Evolutionary conservation across 1,140 invertebrate species (phyloP).

Genomic region (Drosophila seguyi): DNA sequence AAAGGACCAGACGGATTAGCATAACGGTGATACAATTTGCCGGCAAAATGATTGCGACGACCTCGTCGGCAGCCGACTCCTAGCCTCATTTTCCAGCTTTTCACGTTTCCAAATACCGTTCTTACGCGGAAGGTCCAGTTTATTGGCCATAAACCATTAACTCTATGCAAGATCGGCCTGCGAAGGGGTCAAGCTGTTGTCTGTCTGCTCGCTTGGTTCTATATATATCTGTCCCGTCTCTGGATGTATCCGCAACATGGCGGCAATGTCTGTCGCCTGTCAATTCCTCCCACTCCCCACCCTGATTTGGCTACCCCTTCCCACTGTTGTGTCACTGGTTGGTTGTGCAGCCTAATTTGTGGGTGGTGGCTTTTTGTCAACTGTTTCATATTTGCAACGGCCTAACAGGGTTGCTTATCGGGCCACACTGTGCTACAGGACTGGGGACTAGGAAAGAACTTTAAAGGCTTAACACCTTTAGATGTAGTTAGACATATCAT

Average conservation of each 20-base stretch:
- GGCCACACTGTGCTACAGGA: conserved; percentile 50
- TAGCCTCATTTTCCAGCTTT: conserved; percentile 15
- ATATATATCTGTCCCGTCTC: conserved; percentile 1
- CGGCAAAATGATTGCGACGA: conserved; percentile 63
- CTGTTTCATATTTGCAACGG: conserved; percentile 70
- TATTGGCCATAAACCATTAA: conserved; percentile 66
- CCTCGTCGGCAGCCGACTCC: conserved; percentile 47
- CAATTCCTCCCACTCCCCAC: conserved; percentile 12
- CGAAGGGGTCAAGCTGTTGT: conserved; percentile 69
- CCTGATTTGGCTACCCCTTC: background rate
- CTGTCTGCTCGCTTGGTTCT: conserved; percentile 1
- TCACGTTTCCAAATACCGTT: conserved; percentile 33
- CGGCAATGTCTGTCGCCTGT: conserved; percentile 44
- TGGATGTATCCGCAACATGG: conserved; percentile 26
- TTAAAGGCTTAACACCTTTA: background rate
- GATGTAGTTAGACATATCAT: no score
- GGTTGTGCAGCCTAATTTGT: conserved; percentile 78
- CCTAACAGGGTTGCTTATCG: conserved; percentile 52
- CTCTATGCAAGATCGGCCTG: conserved; percentile 17
- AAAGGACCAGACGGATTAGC: conserved; percentile 72
- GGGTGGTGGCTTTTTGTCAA: conserved; percentile 81
- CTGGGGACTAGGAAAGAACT: background rate
- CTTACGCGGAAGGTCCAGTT: conserved; percentile 69
- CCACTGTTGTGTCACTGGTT: conserved; percentile 29
- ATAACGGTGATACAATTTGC: conserved; percentile 77